These are phyloP conservation scores for Bolborhynchus lineola DNA, from an alignment of 2,113 vertebrate genomes.

Conservation along the genomic window DNA sequence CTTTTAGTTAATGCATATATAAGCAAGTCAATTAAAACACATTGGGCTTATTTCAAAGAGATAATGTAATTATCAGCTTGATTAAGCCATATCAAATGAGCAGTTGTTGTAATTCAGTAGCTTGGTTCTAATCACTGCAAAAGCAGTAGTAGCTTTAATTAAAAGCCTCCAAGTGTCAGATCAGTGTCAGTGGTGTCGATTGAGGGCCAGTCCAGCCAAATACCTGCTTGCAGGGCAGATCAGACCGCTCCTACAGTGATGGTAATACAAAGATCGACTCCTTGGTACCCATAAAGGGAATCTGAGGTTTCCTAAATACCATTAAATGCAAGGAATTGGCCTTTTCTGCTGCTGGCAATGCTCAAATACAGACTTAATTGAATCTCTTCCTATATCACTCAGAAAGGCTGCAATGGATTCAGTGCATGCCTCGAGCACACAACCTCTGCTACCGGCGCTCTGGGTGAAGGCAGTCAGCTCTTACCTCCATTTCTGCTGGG, in stretches of 20 bases:
- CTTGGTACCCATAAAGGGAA: background rate
- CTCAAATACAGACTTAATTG: background rate
- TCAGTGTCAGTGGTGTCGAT: background rate
- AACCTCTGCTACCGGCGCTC: background rate
- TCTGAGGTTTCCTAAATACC: background rate
- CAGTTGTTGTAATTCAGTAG: background rate
- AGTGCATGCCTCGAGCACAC: accelerated
- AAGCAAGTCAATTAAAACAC: constrained; percentile 46
- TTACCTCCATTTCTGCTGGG: background rate
- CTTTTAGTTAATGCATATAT: constrained; percentile 21
- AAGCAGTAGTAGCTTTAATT: constrained; percentile 44
- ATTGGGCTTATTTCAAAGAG: constrained; percentile 50
- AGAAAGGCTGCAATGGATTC: background rate
- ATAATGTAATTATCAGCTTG: constrained; percentile 69
- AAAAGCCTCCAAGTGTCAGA: constrained; percentile 16
- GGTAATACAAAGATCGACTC: background rate
- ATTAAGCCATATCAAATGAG: constrained; percentile 60
- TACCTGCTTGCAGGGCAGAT: background rate
- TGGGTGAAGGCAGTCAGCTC: background rate
- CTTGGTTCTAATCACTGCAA: constrained; percentile 38
- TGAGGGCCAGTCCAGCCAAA: background rate
- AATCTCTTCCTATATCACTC: background rate
- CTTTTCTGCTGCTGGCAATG: background rate
- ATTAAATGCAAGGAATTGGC: background rate
- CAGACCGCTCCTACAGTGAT: background rate